Base-by-base conservation (phyloP, 2,113 vertebrate species). In the Misgurnus mizolepis region DNA sequence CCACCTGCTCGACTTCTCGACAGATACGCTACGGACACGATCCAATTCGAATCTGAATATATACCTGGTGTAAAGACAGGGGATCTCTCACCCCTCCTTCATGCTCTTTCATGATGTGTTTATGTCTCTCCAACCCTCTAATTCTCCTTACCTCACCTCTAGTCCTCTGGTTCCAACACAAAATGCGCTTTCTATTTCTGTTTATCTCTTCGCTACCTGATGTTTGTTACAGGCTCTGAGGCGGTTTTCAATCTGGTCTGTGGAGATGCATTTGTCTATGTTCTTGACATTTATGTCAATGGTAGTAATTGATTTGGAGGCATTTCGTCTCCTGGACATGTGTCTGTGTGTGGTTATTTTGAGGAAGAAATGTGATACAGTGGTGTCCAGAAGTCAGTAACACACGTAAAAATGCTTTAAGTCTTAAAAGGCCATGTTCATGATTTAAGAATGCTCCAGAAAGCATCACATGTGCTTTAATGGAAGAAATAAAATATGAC, bases 201-300 rank as follows among this genome's bases (percentile, higher is more conserved):
- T 53, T 43, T 64, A 65, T 49, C 49, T 76, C 50, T 7, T 67
- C 39, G 17, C 62, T 70, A 15, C 3, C 58, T 39, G 7, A 58
- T 79, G n/a, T 56, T 84, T 69, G 53, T 49, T 77, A 41, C 40
- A 6, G 4, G 39, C 72, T 88, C 84, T 85, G 89, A 83, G 55
- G 81, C 83, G 89, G 88, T 81, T 88, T 85, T 64, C 81, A 88
- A 90, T 90, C 87, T 88, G 85, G 87, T 87, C 88, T 88, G 87
- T 83, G 72, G 79, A 66, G 22, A 78, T 67, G 53, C 88, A 69
- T 87, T 88, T 91, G 86, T 89, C 90, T 87, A 88, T 67, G 85
- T 87, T 90, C 34, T 66, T 76, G 61, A 76, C 61, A 66, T 64
- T 53, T 66, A 22, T 87, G 87, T 91, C 89, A 91, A 86, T 80